phyloP scores from a whole-genome alignment of 1,140 invertebrate genomes.

The Euglossa dilemma region DNA sequence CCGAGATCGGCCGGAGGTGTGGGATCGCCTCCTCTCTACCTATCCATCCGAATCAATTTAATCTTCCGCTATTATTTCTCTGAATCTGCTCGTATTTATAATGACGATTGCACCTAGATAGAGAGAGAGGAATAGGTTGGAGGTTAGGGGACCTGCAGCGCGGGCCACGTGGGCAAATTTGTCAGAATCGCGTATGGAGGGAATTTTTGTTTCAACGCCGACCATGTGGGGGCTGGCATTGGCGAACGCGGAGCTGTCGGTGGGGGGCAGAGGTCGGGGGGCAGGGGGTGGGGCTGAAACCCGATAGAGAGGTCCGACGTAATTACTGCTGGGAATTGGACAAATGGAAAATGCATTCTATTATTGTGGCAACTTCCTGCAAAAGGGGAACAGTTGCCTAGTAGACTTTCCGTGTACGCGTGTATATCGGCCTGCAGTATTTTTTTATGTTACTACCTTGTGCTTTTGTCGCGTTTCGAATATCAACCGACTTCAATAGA shows the following conservation, averaged over 20 bases:
- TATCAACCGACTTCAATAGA: slow-evolving; percentile 8
- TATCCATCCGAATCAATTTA: slow-evolving; percentile 29
- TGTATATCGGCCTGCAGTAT: neutral
- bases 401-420: neutral
- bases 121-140: too few relatives aligned
- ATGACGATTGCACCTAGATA: too few relatives aligned
- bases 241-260: neutral
- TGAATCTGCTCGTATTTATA: neutral
- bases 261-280: neutral
- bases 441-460: neutral
- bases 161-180: slow-evolving; percentile 34
- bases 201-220: slow-evolving; percentile 60
- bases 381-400: slow-evolving; percentile 35
- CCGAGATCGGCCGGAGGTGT: neutral
- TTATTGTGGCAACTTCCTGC: slow-evolving; percentile 62
- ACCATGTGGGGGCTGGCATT: neutral
- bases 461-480: neutral
- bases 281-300: slow-evolving; percentile 23
- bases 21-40: slow-evolving; percentile 11
- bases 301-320: slow-evolving; percentile 69
- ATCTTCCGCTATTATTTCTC: neutral
- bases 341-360: slow-evolving; percentile 73
- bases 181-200: slow-evolving; percentile 58
- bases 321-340: slow-evolving; percentile 74
- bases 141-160: too few relatives aligned